phyloP scores from a whole-genome alignment of 2,797 vertebrate genomes.

The Euthynnus affinis region DNA sequence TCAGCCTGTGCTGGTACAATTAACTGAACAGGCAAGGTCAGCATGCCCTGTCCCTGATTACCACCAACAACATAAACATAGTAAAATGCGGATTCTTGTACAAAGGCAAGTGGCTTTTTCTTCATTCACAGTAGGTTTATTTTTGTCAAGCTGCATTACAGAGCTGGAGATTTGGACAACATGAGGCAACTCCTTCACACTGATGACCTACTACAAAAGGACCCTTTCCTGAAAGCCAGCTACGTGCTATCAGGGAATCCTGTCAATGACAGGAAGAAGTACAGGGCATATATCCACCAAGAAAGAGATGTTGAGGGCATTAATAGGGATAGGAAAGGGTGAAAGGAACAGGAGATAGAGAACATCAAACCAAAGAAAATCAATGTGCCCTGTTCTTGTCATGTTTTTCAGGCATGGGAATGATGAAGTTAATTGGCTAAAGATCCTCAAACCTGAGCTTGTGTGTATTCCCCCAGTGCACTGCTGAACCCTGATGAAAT shows the following conservation, averaged over 20 bases:
- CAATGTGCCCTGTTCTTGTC: constrained; percentile 74
- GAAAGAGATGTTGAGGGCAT: constrained; percentile 30
- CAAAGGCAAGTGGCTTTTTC: constrained; percentile 32
- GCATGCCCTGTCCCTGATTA: constrained; percentile 18
- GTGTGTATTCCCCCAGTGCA: constrained; percentile 69
- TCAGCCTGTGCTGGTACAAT: constrained; percentile 26
- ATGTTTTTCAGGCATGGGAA: constrained; percentile 73
- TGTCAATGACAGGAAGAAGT: constrained; percentile 48
- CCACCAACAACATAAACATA: constrained; percentile 29
- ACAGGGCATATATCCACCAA: constrained; percentile 36
- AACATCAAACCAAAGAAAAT: constrained; percentile 78
- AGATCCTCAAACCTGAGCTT: constrained; percentile 69
- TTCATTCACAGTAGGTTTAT: neutral
- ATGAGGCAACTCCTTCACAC: constrained; percentile 38
- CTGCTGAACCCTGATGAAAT: constrained; percentile 50
- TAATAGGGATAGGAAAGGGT: constrained; percentile 41
- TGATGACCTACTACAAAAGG: constrained; percentile 42
- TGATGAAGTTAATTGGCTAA: constrained; percentile 84
- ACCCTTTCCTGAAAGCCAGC: constrained; percentile 49
- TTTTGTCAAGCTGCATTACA: constrained; percentile 27
- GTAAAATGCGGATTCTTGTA: constrained; percentile 37
- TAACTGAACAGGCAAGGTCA: constrained; percentile 49
- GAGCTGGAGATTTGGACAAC: constrained; percentile 42
- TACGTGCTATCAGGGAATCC: constrained; percentile 39
- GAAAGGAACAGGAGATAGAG: constrained; percentile 51